These are phyloP conservation scores for Hirundichthys speculiger DNA, from an alignment of 2,113 vertebrate genomes.

Conservation along the genomic window DNA sequence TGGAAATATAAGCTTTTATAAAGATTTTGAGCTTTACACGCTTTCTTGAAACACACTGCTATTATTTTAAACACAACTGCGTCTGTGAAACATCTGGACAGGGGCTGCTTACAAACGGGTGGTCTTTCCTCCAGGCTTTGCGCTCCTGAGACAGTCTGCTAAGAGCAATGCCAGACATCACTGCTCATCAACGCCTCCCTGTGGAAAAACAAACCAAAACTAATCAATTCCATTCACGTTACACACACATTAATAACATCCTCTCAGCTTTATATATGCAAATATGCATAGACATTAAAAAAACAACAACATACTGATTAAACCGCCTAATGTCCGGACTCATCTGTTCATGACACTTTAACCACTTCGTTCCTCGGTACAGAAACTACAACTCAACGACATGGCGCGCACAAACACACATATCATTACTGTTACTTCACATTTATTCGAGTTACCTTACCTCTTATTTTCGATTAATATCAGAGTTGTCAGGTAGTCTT, in stretches of 20 bases:
- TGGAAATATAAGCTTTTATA: too few relatives aligned
- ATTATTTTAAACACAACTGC: too few relatives aligned
- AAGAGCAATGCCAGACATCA: slow-evolving; percentile 98
- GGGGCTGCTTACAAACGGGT: slow-evolving; percentile 92
- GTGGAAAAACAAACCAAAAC: slow-evolving; percentile 55
- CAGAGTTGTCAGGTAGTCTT: slow-evolving; percentile 4
- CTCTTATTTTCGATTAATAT: slow-evolving; percentile 24
- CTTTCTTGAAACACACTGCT: too few relatives aligned
- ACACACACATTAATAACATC: too few relatives aligned
- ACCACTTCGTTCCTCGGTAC: too few relatives aligned
- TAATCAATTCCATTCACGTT: slow-evolving; percentile 1
- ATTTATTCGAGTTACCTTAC: slow-evolving; percentile 23
- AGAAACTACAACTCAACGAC: not conserved
- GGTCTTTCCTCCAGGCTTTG: slow-evolving; percentile 99
- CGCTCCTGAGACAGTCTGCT: slow-evolving; percentile 98
- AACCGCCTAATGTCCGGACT: too few relatives aligned
- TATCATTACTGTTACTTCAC: not conserved
- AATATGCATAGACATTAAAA: not conserved
- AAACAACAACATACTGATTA: not conserved
- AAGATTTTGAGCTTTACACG: too few relatives aligned
- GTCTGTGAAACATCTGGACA: not conserved
- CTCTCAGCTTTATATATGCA: too few relatives aligned
- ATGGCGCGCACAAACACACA: not conserved
- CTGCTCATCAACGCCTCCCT: slow-evolving; percentile 78
- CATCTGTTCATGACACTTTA: too few relatives aligned